A percentile compares a stretch with the other conserved stretches of the same genome.
These are phyloP conservation scores for Melinopterus prodromus DNA, from an alignment of 2,888 invertebrate species.

Conservation along the genomic window DNA sequence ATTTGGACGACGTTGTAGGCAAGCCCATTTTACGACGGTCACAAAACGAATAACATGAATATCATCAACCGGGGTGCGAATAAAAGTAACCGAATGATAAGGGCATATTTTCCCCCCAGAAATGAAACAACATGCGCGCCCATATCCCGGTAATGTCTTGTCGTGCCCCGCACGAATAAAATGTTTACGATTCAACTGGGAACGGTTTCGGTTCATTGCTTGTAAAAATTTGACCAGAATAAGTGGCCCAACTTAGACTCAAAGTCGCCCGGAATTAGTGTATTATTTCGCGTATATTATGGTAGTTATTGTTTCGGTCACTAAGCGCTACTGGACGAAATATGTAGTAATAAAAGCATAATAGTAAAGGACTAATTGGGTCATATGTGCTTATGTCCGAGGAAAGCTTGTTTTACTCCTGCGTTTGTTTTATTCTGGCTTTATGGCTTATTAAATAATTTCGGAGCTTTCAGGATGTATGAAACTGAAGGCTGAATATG, in stretches of 20 bases:
- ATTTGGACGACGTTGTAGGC: not conserved
- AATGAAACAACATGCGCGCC: not conserved
- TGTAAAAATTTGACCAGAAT: slow-evolving; percentile 54
- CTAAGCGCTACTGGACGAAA: slow-evolving; percentile 11
- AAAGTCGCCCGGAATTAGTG: slow-evolving; percentile 46
- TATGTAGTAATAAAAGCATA: slow-evolving; percentile 25
- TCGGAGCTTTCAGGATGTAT: slow-evolving; percentile 14
- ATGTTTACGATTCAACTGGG: slow-evolving; percentile 54
- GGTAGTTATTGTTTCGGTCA: slow-evolving; percentile 10
- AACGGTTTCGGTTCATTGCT: slow-evolving; percentile 54
- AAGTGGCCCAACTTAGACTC: slow-evolving; percentile 47
- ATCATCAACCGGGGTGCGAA: slow-evolving; percentile 20
- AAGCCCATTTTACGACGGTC: slow-evolving; percentile 12
- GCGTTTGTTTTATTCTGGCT: slow-evolving; percentile 17
- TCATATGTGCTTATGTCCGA: slow-evolving; percentile 28
- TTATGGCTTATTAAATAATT: slow-evolving; percentile 18
- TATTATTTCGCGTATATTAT: slow-evolving; percentile 40
- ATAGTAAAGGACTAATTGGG: slow-evolving; percentile 26
- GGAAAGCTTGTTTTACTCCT: slow-evolving; percentile 8
- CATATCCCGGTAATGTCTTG: slow-evolving; percentile 38
- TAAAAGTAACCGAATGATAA: slow-evolving; percentile 35
- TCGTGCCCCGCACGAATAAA: slow-evolving; percentile 50
- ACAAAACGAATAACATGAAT: slow-evolving; percentile 24
- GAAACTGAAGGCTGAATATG: slow-evolving; percentile 10
- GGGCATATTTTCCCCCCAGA: slow-evolving; percentile 27